Evolutionary conservation across 2,888 invertebrate genomes (phyloP).

Genomic region (Sisyra terminalis): DNA sequence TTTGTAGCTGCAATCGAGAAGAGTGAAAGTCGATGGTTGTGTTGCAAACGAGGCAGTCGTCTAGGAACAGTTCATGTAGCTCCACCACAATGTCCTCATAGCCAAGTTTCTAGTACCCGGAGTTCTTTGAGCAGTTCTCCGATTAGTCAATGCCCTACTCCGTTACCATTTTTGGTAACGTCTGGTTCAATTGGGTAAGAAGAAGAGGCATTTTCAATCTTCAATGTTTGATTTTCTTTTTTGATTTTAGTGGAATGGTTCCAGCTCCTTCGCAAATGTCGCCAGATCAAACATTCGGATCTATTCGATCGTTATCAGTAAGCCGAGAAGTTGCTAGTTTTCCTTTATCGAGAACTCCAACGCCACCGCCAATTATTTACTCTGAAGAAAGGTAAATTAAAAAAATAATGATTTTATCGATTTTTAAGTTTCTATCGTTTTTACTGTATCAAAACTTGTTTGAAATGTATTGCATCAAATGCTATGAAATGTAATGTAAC

Average conservation of each 20-base stretch:
- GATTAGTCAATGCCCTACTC: conserved; percentile 55
- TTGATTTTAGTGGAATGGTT: conserved; percentile 43
- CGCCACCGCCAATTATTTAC: conserved; percentile 44
- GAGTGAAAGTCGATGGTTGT: conserved; percentile 20
- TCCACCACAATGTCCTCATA: conserved; percentile 56
- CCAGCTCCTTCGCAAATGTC: conserved; percentile 48
- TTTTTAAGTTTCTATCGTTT: no score
- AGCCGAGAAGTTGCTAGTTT: conserved; percentile 61
- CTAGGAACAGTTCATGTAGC: conserved; percentile 28
- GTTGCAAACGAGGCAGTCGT: conserved; percentile 25
- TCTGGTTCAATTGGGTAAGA: conserved; percentile 54
- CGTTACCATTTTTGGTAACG: conserved; percentile 55
- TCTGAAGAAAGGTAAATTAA: conserved; percentile 19
- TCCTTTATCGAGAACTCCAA: conserved; percentile 56
- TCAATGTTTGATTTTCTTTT: neutral
- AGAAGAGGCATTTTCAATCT: neutral
- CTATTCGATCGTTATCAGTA: conserved; percentile 53
- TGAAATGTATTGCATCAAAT: no score
- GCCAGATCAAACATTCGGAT: conserved; percentile 58
- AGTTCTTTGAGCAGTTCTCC: conserved; percentile 45
- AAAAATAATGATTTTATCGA: no score
- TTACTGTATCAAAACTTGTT: no score
- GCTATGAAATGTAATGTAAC: no score
- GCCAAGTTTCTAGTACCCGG: conserved; percentile 47
- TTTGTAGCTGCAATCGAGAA: conserved; percentile 24